Conservation (phyloP, 1,140 invertebrate genomes). For the Zaprionus vittiger region DNA sequence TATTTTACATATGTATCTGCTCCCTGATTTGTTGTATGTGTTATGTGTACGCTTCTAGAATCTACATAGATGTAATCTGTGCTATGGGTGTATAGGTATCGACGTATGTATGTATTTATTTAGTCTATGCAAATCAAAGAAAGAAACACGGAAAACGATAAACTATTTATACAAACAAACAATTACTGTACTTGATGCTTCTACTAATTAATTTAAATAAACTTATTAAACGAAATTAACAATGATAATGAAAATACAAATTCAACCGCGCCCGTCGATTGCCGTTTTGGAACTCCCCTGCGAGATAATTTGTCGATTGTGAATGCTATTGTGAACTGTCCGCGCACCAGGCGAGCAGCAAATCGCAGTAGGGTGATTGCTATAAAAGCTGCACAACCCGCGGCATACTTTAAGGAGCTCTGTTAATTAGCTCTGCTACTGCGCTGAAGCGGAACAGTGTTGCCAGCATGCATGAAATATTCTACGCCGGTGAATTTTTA, state of each 20-base stretch:
- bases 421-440: conserved; percentile 12
- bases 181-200: conserved; percentile 78
- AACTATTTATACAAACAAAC: conserved; percentile 76
- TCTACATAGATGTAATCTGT: conserved; percentile 66
- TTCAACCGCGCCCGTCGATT: not conserved
- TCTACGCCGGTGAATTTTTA: too few species aligned
- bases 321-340: conserved; percentile 3
- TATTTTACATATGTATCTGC: conserved; percentile 28
- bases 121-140: conserved; percentile 70
- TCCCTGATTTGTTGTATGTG: conserved; percentile 37
- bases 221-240: conserved; percentile 30
- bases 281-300: not conserved
- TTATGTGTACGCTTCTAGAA: conserved; percentile 62
- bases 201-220: conserved; percentile 71
- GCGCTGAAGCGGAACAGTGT: not conserved
- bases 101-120: conserved; percentile 42
- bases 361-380: not conserved
- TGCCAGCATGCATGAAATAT: too few species aligned
- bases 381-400: not conserved
- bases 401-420: not conserved
- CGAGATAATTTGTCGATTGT: not conserved
- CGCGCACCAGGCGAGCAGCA: conserved; percentile 23
- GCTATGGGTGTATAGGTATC: conserved; percentile 59
- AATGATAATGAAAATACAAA: too few species aligned
- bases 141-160: conserved; percentile 29